phyloP scores from a whole-genome alignment of 2,113 vertebrate genomes.

The Noturus placidus region DNA sequence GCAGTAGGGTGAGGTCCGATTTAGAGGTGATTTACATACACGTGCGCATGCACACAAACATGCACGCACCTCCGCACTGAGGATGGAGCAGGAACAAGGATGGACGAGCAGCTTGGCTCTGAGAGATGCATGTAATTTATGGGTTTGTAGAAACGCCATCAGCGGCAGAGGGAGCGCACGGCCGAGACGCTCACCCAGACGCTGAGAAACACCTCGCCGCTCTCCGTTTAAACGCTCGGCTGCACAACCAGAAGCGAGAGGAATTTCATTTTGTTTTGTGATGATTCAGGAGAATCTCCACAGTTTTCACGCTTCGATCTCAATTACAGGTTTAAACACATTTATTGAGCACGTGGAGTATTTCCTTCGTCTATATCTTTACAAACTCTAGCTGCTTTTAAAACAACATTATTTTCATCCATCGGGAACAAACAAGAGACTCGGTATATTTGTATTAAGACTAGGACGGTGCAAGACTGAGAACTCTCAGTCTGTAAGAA shows the following conservation, averaged over 20 bases:
- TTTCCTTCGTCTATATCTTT: background rate
- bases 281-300: background rate
- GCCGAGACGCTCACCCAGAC: background rate
- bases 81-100: background rate
- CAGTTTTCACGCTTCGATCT: background rate
- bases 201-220: too few species aligned
- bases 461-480: background rate
- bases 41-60: background rate
- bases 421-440: background rate
- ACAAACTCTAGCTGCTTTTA: background rate
- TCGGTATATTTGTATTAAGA: background rate
- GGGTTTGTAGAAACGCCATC: background rate
- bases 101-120: background rate
- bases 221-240: too few species aligned
- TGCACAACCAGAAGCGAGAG: background rate
- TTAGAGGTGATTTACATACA: background rate
- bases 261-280: background rate
- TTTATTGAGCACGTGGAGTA: background rate
- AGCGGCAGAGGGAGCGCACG: background rate
- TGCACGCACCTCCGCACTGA: constrained; percentile 6
- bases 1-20: background rate
- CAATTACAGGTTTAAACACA: background rate
- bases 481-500: background rate
- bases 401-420: background rate
- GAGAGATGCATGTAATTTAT: constrained; percentile 18